Conservation (phyloP, 2,113 vertebrate species). For the Oryzias javanicus region DNA sequence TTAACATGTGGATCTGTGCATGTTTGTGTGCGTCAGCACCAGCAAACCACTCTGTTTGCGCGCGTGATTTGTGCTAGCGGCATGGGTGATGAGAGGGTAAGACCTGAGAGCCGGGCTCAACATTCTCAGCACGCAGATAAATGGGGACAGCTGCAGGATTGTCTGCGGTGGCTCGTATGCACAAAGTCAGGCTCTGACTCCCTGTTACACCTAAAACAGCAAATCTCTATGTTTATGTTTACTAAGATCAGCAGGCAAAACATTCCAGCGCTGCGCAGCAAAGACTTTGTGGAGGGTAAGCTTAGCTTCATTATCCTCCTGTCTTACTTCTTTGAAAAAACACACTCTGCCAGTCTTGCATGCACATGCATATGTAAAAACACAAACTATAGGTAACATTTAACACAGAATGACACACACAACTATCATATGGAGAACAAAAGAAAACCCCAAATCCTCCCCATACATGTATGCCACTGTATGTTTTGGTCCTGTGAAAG, state of each 20-base stretch:
- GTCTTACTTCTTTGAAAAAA: background rate
- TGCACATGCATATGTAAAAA: no score
- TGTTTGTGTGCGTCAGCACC: conserved; percentile 41
- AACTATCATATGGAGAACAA: conserved; percentile 6
- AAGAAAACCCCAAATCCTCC: conserved; percentile 17
- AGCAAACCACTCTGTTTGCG: conserved; percentile 38
- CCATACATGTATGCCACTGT: conserved; percentile 25
- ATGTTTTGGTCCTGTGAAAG: conserved; percentile 28
- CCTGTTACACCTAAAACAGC: conserved; percentile 58
- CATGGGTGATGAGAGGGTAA: conserved; percentile 46
- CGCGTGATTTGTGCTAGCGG: conserved; percentile 58
- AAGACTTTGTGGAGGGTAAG: conserved; percentile 26
- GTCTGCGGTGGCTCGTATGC: conserved; percentile 48
- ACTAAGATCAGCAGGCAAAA: conserved; percentile 50
- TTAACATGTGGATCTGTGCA: conserved; percentile 1
- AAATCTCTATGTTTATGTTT: conserved; percentile 58
- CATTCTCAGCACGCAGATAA: conserved; percentile 63
- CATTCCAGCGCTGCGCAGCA: conserved; percentile 33
- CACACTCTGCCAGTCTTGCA: no score
- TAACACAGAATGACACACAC: conserved; percentile 22
- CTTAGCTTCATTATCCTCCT: conserved; percentile 5
- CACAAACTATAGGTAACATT: conserved; percentile 10
- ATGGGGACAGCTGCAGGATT: conserved; percentile 73
- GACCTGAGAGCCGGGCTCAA: conserved; percentile 57
- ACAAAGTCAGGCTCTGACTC: conserved; percentile 39